Conservation (phyloP, 1,140 invertebrate genomes). For the Drosophila bipectinata region DNA sequence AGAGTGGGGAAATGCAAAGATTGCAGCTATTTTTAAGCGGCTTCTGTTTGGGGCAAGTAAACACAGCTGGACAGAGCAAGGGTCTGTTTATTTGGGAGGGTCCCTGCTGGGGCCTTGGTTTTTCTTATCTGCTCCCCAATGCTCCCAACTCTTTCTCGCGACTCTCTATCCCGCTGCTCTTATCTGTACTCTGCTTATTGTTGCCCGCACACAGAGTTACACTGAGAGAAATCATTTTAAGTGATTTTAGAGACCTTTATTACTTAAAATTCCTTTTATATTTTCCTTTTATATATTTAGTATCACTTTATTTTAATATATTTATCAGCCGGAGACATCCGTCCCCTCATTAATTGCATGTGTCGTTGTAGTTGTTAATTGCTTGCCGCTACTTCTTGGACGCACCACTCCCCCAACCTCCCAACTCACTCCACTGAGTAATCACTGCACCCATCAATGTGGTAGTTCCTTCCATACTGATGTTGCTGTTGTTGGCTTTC, state of each 20-base stretch:
- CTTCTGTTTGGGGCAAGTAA: conserved; percentile 38
- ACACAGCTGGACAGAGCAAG: conserved; percentile 72
- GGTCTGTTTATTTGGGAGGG: conserved; percentile 5
- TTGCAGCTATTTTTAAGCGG: conserved; percentile 52
- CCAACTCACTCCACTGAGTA: conserved; percentile 33
- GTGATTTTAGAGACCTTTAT: too few species aligned
- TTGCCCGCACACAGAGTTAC: conserved; percentile 43
- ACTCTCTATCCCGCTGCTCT: conserved; percentile 22
- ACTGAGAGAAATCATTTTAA: not conserved
- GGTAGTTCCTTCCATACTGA: conserved; percentile 25
- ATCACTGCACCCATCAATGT: conserved; percentile 71
- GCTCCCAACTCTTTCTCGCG: conserved; percentile 1
- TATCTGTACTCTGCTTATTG: conserved; percentile 39
- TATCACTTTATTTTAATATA: too few species aligned
- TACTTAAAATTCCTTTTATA: too few species aligned
- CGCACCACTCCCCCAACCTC: not conserved
- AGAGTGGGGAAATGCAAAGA: not conserved
- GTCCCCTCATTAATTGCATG: conserved; percentile 4
- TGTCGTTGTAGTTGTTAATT: conserved; percentile 78
- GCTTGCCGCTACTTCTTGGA: conserved; percentile 76
- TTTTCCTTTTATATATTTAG: too few species aligned
- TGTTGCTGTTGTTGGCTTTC: conserved; percentile 63
- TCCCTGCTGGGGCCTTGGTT: conserved; percentile 49
- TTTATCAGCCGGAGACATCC: not conserved
- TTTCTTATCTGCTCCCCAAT: conserved; percentile 61